Percentiles rank a stretch among this genome's conserved stretches.
These are phyloP conservation scores for Drosophila histrio DNA, from an alignment of 2,888 invertebrate genomes.

Conservation along the genomic window DNA sequence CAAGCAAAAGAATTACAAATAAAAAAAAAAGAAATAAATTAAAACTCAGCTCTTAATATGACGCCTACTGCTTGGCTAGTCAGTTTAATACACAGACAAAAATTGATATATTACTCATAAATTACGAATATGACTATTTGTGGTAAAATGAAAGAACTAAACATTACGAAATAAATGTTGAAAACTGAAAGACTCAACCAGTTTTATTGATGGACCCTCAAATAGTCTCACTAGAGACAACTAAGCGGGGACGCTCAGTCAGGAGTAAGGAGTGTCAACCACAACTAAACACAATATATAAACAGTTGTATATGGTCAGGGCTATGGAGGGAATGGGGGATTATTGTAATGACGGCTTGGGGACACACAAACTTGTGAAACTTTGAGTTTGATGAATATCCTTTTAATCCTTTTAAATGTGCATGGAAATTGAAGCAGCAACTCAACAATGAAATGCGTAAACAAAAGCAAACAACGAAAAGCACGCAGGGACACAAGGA, in stretches of 20 bases:
- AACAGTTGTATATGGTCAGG: conserved; percentile 7
- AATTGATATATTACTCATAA: conserved; percentile 46
- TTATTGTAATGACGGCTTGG: background rate
- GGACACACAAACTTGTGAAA: conserved; percentile 56
- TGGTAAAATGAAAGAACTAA: conserved; percentile 71
- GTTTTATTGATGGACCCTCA: conserved; percentile 2
- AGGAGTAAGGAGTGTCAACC: conserved; percentile 42
- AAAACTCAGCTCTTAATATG: conserved; percentile 64
- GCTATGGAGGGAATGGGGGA: background rate
- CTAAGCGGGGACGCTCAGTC: background rate
- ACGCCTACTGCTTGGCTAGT: conserved; percentile 75
- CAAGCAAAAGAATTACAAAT: conserved; percentile 27
- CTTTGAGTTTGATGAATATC: conserved; percentile 75
- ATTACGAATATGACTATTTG: conserved; percentile 72
- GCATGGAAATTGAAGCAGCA: conserved; percentile 64
- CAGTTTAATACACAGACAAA: conserved; percentile 48
- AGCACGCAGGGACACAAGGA: conserved; percentile 20
- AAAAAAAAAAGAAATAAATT: conserved; percentile 24
- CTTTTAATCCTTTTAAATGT: conserved; percentile 80
- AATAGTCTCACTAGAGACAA: background rate
- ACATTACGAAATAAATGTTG: conserved; percentile 74
- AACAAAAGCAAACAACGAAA: conserved; percentile 60
- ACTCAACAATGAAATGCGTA: conserved; percentile 63
- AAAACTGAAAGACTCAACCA: conserved; percentile 56
- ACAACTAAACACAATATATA: conserved; percentile 34